Evolutionary conservation across 2,888 invertebrate genomes (phyloP).

Genomic region (Rotaria macrura): DNA sequence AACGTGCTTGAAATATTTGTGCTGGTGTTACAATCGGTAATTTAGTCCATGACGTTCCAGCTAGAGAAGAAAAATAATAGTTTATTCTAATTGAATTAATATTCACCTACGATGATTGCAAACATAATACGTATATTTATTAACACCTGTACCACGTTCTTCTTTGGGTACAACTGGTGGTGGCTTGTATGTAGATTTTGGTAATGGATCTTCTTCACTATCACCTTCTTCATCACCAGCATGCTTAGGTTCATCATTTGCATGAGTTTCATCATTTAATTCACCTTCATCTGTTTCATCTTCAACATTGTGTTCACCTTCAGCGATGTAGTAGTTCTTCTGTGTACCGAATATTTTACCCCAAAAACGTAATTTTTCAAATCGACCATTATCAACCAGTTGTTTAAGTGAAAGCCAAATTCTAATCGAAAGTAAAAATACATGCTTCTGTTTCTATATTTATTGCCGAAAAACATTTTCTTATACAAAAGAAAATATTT

Average conservation of each 20-base stretch:
- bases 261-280: slow-evolving; percentile 36
- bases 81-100: background rate
- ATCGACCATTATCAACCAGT: slow-evolving; percentile 52
- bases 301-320: slow-evolving; percentile 61
- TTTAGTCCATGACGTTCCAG: slow-evolving; percentile 70
- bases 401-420: slow-evolving; percentile 65
- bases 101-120: slow-evolving; percentile 58
- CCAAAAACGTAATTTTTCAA: slow-evolving; percentile 60
- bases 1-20: slow-evolving; percentile 63
- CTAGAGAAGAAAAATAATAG: slow-evolving; percentile 36
- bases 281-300: slow-evolving; percentile 53
- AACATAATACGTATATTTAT: slow-evolving; percentile 69
- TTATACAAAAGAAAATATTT: too few relatives aligned
- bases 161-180: slow-evolving; percentile 63
- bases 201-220: slow-evolving; percentile 51
- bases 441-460: too few relatives aligned
- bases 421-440: slow-evolving; percentile 39
- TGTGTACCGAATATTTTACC: slow-evolving; percentile 72
- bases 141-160: slow-evolving; percentile 65
- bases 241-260: slow-evolving; percentile 43
- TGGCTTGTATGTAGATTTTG: slow-evolving; percentile 57
- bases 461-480: background rate
- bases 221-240: slow-evolving; percentile 26
- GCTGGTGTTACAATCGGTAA: slow-evolving; percentile 68
- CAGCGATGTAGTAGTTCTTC: slow-evolving; percentile 69